These are phyloP conservation scores for Sinocyclocheilus anophthalmus DNA, from an alignment of 2,113 vertebrate genomes.

Conservation along the genomic window DNA sequence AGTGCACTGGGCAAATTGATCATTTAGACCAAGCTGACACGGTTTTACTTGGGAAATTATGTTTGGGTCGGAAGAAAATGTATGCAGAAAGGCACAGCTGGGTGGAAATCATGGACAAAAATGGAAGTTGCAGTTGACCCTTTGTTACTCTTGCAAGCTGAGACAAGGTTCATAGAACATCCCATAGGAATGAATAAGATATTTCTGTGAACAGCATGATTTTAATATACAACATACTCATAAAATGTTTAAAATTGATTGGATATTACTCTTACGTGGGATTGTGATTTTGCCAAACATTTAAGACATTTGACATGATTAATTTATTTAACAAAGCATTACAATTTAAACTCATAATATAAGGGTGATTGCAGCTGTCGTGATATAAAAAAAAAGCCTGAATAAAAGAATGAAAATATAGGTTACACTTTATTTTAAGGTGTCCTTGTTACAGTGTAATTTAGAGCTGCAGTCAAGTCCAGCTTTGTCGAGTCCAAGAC, in stretches of 20 bases:
- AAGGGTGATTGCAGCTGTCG: neutral
- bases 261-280: neutral
- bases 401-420: neutral
- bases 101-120: neutral
- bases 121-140: neutral
- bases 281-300: neutral
- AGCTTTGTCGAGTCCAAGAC: no score
- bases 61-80: constrained; percentile 48
- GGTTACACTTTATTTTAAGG: no score
- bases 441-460: no score
- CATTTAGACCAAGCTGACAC: constrained; percentile 33
- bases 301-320: neutral
- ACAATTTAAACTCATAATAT: neutral
- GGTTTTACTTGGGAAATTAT: constrained; percentile 56
- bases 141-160: neutral
- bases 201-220: neutral
- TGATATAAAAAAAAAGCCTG: neutral
- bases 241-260: neutral
- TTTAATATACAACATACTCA: neutral
- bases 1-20: constrained; percentile 46
- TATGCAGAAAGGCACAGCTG: constrained; percentile 43
- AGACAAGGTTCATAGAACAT: neutral
- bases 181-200: neutral
- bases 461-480: no score
- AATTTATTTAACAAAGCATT: neutral